Evolutionary conservation across 2,797 vertebrate species (phyloP), one percentile per base, ranked within the genome.

Genomic region (Bryconaethiops microstoma): DNA sequence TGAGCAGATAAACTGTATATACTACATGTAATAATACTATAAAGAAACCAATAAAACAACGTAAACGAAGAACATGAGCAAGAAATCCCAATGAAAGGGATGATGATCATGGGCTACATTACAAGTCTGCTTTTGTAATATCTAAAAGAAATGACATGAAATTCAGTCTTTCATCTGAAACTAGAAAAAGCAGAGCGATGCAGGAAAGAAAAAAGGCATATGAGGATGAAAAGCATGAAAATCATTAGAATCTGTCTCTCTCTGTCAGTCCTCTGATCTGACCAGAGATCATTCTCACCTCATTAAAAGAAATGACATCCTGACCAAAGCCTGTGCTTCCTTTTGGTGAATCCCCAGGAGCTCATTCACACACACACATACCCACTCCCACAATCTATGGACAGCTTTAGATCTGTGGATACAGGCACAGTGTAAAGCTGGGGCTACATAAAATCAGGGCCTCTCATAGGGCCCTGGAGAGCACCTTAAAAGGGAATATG

Each of bases 401-500:
- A 63, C 79, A 64, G 25, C 16, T 63, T 74, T 72, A 81, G 45
- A 70, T 78, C 54, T 77, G 50, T 79, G 52, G 39, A 77, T 40
- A 63, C n/a, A n/a, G 55, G 65, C 45, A 54, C 42, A 29, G 57
- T 57, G 60, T 68, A 82, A 79, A 35, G 55, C 57, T 75, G 21
- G 59, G 52, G 48, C 40, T 69, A 54, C 64, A 75, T 78, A 76
- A 83, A 81, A 45, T 23, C 62, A 50, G 5, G 74, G 60, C 62
- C 35, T 78, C 80, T 85, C 59, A 85, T 9, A 57, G 45, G 71
- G 21, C 78, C 45, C 57, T 50, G 21, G 21, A 70, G 76, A 81
- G 40, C 25, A 65, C 50, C 77, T 80, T 73, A 73, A 85, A 85
- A 64, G 78, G 23, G 42, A 80, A 75, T 67, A 54, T 40, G 60